Conservation (phyloP, 2,888 invertebrate species). For the Agriopis aurantiaria region DNA sequence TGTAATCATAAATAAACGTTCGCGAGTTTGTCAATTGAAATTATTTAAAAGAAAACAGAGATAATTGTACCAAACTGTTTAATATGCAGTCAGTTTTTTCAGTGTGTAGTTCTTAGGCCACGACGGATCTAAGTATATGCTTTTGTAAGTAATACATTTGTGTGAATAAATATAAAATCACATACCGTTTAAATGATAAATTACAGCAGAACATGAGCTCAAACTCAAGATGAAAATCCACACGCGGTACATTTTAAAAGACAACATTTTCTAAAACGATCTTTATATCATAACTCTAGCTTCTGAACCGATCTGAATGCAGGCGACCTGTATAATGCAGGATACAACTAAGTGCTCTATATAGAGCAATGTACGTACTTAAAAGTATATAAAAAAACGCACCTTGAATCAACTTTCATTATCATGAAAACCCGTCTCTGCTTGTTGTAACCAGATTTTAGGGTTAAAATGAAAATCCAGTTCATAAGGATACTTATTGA, state of each 20-base stretch:
- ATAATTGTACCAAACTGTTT: too few species aligned
- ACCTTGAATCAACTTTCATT: background rate
- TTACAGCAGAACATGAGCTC: background rate
- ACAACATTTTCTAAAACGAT: background rate
- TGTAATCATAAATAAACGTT: too few species aligned
- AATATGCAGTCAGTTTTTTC: too few species aligned
- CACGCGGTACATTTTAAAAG: background rate
- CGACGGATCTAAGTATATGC: too few species aligned
- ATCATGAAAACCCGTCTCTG: background rate
- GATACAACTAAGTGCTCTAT: background rate
- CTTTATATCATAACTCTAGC: background rate
- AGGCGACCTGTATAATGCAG: background rate
- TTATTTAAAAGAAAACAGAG: too few species aligned
- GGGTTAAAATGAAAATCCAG: background rate
- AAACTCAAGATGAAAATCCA: background rate
- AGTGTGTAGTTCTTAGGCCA: too few species aligned
- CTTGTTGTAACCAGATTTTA: background rate
- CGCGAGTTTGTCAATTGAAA: too few species aligned
- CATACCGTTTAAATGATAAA: conserved; percentile 16
- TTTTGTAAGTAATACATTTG: too few species aligned
- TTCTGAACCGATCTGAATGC: background rate
- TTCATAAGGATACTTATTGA: too few species aligned
- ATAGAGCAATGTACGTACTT: background rate
- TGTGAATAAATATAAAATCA: background rate
- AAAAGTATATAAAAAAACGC: background rate